phyloP scores from a whole-genome alignment of 2,113 vertebrate genomes.

The Orycteropus afer region DNA sequence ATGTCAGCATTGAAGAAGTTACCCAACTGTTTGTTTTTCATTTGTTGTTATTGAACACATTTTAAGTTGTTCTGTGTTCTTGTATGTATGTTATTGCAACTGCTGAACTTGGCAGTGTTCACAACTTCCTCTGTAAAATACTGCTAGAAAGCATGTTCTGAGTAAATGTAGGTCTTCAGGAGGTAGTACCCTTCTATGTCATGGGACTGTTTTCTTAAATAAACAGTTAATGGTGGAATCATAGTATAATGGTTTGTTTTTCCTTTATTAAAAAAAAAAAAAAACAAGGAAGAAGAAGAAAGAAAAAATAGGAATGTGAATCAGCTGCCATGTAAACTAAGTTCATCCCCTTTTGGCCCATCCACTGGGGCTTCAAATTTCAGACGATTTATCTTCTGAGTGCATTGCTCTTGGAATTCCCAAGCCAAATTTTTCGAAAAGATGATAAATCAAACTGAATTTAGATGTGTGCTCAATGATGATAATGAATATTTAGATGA shows the following conservation, averaged over 20 bases:
- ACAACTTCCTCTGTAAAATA: not conserved
- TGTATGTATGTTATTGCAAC: not conserved
- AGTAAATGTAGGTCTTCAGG: not conserved
- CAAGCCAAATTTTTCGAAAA: conserved; percentile 58
- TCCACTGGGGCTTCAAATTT: not conserved
- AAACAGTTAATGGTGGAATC: not conserved
- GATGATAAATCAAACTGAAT: conserved; percentile 56
- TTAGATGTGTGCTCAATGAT: not conserved
- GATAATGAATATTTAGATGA: not conserved
- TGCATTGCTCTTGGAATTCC: conserved; percentile 51
- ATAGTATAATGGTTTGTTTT: not conserved
- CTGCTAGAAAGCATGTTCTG: not conserved
- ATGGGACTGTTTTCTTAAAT: not conserved
- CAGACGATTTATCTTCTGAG: conserved; percentile 62
- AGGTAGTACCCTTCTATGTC: not conserved
- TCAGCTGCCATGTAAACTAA: conserved; percentile 7
- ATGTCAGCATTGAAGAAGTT: not conserved
- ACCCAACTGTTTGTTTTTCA: not conserved
- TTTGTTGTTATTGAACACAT: not conserved
- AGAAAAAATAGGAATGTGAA: not conserved
- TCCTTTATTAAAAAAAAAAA: not conserved
- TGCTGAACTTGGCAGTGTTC: not conserved
- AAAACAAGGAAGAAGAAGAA: not conserved
- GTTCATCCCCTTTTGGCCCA: not conserved
- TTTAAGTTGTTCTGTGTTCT: not conserved